phyloP scores from a whole-genome alignment of 2,888 invertebrate genomes.

The Melieria picta region DNA sequence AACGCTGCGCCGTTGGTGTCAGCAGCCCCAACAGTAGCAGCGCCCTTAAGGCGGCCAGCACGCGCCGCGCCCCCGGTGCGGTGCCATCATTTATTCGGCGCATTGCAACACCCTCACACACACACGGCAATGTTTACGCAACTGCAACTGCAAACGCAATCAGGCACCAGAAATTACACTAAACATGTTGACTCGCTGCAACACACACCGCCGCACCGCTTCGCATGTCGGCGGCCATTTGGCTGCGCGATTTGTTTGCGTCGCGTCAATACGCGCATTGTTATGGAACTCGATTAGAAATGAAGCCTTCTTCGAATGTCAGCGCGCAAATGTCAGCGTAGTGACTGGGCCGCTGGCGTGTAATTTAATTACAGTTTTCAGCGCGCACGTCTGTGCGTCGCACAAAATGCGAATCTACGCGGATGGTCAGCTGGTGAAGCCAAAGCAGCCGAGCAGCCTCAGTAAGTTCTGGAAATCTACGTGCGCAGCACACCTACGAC shows the following conservation, averaged over 20 bases:
- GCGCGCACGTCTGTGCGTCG: neutral
- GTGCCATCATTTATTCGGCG: no score
- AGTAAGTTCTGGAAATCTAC: neutral
- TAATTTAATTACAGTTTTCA: constrained; percentile 26
- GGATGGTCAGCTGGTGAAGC: constrained; percentile 26
- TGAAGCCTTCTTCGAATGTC: constrained; percentile 40
- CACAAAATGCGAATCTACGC: constrained; percentile 57
- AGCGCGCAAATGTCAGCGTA: constrained; percentile 22
- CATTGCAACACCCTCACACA: no score
- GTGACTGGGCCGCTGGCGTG: constrained; percentile 12
- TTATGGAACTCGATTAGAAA: constrained; percentile 48
- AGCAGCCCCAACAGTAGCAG: no score
- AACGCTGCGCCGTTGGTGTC: no score
- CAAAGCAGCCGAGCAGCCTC: neutral
- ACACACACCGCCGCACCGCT: neutral
- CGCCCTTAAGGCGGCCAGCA: no score
- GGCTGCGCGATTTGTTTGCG: constrained; percentile 46
- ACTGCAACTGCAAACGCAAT: no score
- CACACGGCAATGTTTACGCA: no score
- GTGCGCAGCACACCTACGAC: neutral
- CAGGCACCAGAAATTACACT: no score
- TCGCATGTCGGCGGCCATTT: constrained; percentile 45
- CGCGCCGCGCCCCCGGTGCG: no score
- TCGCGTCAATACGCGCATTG: constrained; percentile 53
- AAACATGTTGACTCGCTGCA: no score